A percentile compares a stretch with the other conserved stretches of the same genome.
phyloP scores from a whole-genome alignment of 2,797 vertebrate genomes.

The Adrianichthys oophorus region DNA sequence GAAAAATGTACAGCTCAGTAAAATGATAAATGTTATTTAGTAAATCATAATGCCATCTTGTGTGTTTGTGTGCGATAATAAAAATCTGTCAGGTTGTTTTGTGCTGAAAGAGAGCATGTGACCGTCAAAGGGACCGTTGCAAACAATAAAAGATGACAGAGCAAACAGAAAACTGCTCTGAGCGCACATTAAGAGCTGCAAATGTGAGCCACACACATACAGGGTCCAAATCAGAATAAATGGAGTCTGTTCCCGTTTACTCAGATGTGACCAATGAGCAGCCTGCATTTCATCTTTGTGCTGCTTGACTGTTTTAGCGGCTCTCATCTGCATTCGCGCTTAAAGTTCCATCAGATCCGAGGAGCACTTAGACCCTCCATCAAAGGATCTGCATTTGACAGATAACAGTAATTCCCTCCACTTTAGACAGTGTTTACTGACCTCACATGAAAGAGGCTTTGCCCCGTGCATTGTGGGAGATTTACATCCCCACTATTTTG shows the following conservation, averaged over 20 bases:
- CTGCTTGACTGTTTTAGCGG: slow-evolving; percentile 31
- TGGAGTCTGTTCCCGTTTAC: slow-evolving; percentile 8
- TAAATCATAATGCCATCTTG: no score
- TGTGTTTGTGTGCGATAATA: no score
- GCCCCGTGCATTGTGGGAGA: slow-evolving; percentile 64
- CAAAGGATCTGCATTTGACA: slow-evolving; percentile 66
- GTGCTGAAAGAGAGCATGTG: neutral
- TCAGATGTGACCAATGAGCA: slow-evolving; percentile 40
- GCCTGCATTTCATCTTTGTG: slow-evolving; percentile 29
- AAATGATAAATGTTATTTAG: no score
- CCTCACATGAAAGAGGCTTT: slow-evolving; percentile 67
- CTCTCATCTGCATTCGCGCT: slow-evolving; percentile 3
- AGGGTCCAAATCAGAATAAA: slow-evolving; percentile 18
- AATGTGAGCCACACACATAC: slow-evolving; percentile 5
- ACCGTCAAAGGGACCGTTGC: neutral
- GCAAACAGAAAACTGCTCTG: neutral
- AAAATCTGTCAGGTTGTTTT: no score
- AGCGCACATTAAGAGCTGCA: slow-evolving; percentile 23
- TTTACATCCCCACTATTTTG: slow-evolving; percentile 60
- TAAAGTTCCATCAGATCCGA: slow-evolving; percentile 25
- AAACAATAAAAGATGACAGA: neutral
- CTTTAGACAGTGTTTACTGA: slow-evolving; percentile 65
- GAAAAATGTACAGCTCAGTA: no score
- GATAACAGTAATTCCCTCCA: slow-evolving; percentile 70
- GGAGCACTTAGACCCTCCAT: slow-evolving; percentile 62